Percentiles rank a stretch among this genome's conserved stretches.
phyloP scores from a whole-genome alignment of 2,113 vertebrate genomes.

The Gorsachius goisagi region DNA sequence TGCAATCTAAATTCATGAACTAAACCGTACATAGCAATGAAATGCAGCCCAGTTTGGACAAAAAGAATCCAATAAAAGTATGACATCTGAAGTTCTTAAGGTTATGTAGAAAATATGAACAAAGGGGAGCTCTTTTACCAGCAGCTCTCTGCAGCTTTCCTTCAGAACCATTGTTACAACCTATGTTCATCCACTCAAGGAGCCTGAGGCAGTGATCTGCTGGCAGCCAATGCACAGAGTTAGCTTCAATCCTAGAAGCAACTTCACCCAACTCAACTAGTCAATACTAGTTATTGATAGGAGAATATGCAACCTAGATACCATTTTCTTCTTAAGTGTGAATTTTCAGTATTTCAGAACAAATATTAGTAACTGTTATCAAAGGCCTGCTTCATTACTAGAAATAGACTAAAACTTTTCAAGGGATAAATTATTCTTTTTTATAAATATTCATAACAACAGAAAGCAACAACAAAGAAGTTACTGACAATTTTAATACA shows the following conservation, averaged over 20 bases:
- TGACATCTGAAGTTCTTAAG: background rate
- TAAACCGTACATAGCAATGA: background rate
- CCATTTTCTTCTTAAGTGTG: background rate
- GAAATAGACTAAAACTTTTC: background rate
- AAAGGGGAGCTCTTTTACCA: background rate
- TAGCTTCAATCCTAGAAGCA: background rate
- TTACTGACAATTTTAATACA: background rate
- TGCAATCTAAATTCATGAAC: background rate
- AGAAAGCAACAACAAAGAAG: background rate
- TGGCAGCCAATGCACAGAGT: background rate
- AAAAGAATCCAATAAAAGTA: background rate
- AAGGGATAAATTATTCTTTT: background rate
- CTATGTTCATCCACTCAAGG: background rate
- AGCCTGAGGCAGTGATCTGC: background rate
- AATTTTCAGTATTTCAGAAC: background rate
- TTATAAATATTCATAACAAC: background rate
- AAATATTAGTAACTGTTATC: background rate
- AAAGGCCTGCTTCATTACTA: background rate
- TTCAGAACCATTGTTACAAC: fast-evolving
- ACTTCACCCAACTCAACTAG: background rate
- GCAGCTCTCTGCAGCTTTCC: background rate
- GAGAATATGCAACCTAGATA: background rate
- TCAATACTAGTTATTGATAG: background rate
- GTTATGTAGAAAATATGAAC: background rate
- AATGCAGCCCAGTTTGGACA: background rate